These are phyloP conservation scores for Athene cunicularia DNA, from an alignment of 2,113 vertebrate species.

Conservation along the genomic window DNA sequence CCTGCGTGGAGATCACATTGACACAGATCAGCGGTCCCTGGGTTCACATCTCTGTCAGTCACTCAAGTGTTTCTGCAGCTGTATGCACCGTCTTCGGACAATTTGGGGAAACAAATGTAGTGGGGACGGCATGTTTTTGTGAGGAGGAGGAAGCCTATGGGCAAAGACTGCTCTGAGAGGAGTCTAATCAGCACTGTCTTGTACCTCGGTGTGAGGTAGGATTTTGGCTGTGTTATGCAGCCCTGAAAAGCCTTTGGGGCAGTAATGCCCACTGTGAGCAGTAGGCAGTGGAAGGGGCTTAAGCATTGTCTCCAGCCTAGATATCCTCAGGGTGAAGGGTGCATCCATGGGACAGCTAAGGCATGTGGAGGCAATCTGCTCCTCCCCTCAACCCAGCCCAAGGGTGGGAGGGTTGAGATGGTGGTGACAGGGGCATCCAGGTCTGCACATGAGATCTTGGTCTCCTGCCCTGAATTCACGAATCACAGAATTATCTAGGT, in stretches of 20 bases:
- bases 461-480: background rate
- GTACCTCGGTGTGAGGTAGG: background rate
- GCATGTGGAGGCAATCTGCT: fast-evolving
- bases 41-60: background rate
- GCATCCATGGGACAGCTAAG: fast-evolving
- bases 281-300: background rate
- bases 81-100: fast-evolving
- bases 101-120: background rate
- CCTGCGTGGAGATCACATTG: background rate
- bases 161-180: background rate
- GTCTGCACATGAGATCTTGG: fast-evolving
- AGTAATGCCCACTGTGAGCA: background rate
- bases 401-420: background rate
- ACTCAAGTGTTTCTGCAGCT: background rate
- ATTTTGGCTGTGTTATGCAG: background rate
- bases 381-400: fast-evolving
- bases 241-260: background rate
- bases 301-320: too few species aligned
- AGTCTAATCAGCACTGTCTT: background rate
- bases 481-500: too few species aligned
- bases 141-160: background rate
- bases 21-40: fast-evolving
- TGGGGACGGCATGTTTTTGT: background rate
- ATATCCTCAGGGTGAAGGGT: background rate
- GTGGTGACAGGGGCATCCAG: fast-evolving